Evolutionary conservation across 2,888 invertebrate species (phyloP), one percentile per base, ranked within the genome.

Genomic region (Limnephilus lunatus): DNA sequence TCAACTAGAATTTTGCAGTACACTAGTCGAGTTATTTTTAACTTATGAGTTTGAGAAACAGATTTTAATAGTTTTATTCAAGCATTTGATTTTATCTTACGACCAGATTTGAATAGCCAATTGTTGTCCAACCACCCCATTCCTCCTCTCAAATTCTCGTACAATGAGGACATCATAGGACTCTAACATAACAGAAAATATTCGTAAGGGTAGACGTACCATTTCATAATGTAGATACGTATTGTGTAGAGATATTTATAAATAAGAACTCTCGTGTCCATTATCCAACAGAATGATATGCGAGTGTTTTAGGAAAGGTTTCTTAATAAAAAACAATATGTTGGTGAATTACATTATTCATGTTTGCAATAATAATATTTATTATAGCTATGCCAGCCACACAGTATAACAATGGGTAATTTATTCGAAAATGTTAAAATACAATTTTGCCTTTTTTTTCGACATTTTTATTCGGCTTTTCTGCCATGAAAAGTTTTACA

Each of bases 401-500:
- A 44, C 12, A 53, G 32, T 68, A 53, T 48, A n/a, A 87, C 31
- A 87, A 68, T 82, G 31, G 14, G 1, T 82, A 82, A 31, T 82
- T 83, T 83, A 32, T 35, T 83, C 11, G 25, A 32, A 85, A 39
- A 87, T 48, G 48, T 53, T 87, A 53, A 48, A 31, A 87, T 53
- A 25, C 32, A 30, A 85, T 44, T 85, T n/a, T 11, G 2, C 32
- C 31, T 44, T 87, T 87, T 86, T 87, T 87, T 87, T 87, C n/a
- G 15, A 53, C 1, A 53, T 48, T 87, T 87, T 87, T 53, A 53
- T 19, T 53, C 14, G 25, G 35, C 39, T 31, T 32, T 85, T 87
- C 53, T 87, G 53, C 53, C 87, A 53, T 48, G 31, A 87, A 11
- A 31, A 53, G 53, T 44, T 31, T 31, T 87, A 87, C 19, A 31